A percentile compares a stretch with the other conserved stretches of the same genome.
These are phyloP conservation scores for Notiomystis cincta DNA, from an alignment of 2,113 vertebrate species.

Conservation along the genomic window DNA sequence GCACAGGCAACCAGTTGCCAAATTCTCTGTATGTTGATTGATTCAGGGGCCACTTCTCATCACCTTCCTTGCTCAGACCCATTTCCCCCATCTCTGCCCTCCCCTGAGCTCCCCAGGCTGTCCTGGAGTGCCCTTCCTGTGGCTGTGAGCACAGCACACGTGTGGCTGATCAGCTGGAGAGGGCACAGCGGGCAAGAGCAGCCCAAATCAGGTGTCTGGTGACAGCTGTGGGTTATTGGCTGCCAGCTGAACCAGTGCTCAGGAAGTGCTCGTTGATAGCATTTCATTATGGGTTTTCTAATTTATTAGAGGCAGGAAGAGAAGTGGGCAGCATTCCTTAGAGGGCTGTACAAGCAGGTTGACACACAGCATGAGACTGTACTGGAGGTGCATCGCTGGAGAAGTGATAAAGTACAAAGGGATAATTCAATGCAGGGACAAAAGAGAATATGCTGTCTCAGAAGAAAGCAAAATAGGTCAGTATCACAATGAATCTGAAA, in stretches of 20 bases:
- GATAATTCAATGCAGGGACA: not conserved
- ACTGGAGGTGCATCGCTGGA: not conserved
- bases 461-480: not conserved
- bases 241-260: not conserved
- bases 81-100: not conserved
- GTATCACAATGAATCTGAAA: not conserved
- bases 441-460: not conserved
- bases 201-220: not conserved
- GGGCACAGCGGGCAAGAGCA: rapidly evolving
- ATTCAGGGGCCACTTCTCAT: not conserved
- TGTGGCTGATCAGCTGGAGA: not conserved
- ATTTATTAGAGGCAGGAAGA: not conserved
- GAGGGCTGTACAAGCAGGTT: not conserved
- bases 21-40: not conserved
- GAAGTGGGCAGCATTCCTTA: not conserved
- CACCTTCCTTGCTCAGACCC: not conserved
- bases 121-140: not conserved
- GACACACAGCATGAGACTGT: not conserved
- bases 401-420: not conserved
- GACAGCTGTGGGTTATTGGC: not conserved
- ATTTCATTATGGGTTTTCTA: slow-evolving; percentile 27
- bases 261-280: not conserved
- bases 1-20: not conserved
- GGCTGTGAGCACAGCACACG: not conserved
- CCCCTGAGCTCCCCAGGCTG: not conserved